Conservation (phyloP, 2,797 vertebrate species). For the Ispidina lecontei region DNA sequence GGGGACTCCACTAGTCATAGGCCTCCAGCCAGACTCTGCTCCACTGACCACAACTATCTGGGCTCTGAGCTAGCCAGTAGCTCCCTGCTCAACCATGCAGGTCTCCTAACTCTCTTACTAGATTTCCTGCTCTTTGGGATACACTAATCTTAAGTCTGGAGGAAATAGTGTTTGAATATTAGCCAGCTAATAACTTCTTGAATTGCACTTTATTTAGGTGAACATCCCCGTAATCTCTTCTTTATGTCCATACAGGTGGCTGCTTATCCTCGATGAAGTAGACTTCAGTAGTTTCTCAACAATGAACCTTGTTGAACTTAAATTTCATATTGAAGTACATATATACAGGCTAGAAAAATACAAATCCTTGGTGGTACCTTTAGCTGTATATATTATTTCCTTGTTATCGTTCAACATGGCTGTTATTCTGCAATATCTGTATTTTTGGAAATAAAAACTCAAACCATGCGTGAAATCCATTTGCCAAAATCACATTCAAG, state of each 20-base stretch:
- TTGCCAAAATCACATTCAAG: neutral
- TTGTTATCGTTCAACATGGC: accelerated
- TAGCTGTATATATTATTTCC: neutral
- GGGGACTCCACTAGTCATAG: no score
- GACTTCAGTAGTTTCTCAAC: neutral
- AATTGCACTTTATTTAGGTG: neutral
- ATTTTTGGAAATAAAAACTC: neutral
- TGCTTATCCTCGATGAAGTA: neutral
- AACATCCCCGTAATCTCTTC: neutral
- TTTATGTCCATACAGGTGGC: neutral
- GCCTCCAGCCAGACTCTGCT: no score
- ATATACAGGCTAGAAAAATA: neutral
- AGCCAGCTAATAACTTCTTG: neutral
- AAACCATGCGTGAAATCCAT: accelerated
- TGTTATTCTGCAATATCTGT: neutral
- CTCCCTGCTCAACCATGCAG: no score
- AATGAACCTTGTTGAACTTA: neutral
- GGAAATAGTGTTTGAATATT: no score
- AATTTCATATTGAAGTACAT: neutral
- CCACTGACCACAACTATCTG: no score
- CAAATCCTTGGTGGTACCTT: neutral
- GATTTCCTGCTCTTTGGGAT: no score
- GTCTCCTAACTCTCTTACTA: no score
- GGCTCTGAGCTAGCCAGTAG: no score
- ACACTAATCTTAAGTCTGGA: no score